These are phyloP conservation scores for Calyptommatus sinebrachiatus DNA, from an alignment of 2,113 vertebrate genomes.

Conservation along the genomic window DNA sequence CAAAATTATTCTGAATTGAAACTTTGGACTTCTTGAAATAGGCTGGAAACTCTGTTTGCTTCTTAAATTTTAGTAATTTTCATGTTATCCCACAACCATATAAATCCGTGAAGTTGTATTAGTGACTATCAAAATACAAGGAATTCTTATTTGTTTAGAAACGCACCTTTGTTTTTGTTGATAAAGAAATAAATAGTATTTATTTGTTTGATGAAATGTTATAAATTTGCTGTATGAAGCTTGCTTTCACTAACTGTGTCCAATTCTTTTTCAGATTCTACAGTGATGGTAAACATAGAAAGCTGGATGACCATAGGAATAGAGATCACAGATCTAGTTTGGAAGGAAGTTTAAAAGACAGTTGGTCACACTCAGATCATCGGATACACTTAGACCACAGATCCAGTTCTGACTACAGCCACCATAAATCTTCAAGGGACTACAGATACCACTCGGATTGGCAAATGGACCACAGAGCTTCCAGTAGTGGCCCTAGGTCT, in stretches of 20 bases:
- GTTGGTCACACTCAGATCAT: constrained; percentile 74
- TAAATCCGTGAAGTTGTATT: not conserved
- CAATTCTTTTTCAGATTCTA: constrained; percentile 79
- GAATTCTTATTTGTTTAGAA: not conserved
- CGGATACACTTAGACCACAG: constrained; percentile 80
- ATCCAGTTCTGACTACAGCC: constrained; percentile 76
- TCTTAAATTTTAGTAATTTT: not conserved
- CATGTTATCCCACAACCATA: not conserved
- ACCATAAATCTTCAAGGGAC: constrained; percentile 85
- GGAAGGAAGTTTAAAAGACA: constrained; percentile 86
- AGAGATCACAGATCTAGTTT: constrained; percentile 83
- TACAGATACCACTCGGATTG: constrained; percentile 96
- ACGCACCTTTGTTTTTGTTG: not conserved
- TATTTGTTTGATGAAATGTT: not conserved
- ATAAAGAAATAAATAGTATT: not conserved
- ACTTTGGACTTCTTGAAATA: too few species aligned
- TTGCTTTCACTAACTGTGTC: constrained; percentile 30
- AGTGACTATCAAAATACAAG: not conserved
- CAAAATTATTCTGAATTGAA: too few species aligned
- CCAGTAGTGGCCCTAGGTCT: constrained; percentile 85
- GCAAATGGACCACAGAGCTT: constrained; percentile 89
- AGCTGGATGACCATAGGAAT: constrained; percentile 88
- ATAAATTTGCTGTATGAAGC: constrained; percentile 2
- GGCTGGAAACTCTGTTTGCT: not conserved
- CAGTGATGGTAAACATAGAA: constrained; percentile 90